Evolutionary conservation across 2,888 invertebrate genomes (phyloP).

Genomic region (Celastrina argiolus): DNA sequence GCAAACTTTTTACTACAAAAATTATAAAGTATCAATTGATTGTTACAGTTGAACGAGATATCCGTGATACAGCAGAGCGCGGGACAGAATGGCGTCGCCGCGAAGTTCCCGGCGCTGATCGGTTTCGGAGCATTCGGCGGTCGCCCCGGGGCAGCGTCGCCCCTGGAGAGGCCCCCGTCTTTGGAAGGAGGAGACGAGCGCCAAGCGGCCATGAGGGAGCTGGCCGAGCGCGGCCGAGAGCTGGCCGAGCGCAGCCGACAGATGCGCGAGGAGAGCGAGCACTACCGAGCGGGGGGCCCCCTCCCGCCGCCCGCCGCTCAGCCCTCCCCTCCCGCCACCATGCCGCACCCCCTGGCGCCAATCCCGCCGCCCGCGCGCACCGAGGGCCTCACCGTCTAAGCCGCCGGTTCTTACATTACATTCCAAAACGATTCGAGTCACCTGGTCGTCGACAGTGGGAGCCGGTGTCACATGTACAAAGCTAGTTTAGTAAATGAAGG

Average conservation of each 20-base stretch:
- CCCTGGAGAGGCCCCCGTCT: conserved; percentile 66
- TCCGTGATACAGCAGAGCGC: conserved; percentile 86
- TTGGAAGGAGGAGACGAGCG: conserved; percentile 66
- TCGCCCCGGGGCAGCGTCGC: conserved; percentile 76
- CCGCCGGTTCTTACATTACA: conserved; percentile 42
- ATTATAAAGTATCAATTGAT: background rate
- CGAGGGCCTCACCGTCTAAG: conserved; percentile 85
- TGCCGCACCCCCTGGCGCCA: conserved; percentile 73
- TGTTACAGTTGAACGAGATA: conserved; percentile 86
- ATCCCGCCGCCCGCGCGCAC: conserved; percentile 81
- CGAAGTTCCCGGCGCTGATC: conserved; percentile 85
- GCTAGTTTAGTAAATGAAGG: conserved; percentile 29
- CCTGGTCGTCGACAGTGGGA: conserved; percentile 9
- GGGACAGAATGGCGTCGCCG: conserved; percentile 82
- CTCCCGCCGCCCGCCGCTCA: conserved; percentile 46
- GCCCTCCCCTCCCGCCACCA: conserved; percentile 48
- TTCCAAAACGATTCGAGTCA: conserved; percentile 45
- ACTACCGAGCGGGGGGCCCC: conserved; percentile 66
- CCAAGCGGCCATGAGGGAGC: conserved; percentile 72
- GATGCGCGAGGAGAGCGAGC: conserved; percentile 67
- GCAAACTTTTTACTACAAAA: background rate
- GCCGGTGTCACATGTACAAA: conserved; percentile 29
- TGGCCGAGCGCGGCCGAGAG: conserved; percentile 75
- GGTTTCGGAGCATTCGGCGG: conserved; percentile 85
- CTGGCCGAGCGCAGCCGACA: conserved; percentile 72